Conservation (phyloP, 2,113 vertebrate genomes). For the Crocuta crocuta region DNA sequence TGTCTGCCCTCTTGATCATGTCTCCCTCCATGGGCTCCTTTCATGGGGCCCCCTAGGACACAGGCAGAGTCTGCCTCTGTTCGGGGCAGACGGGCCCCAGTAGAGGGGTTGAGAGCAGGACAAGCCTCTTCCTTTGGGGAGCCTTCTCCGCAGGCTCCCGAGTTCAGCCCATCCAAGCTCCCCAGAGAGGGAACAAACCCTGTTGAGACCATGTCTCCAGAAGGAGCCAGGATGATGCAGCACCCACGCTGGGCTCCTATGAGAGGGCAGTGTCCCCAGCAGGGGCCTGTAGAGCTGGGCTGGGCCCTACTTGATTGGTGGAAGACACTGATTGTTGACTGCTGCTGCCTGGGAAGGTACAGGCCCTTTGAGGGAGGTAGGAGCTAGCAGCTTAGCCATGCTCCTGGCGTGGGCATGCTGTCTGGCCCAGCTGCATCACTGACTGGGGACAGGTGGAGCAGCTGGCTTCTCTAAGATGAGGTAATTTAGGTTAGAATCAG, state of each 20-base stretch:
- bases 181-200: neutral
- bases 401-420: neutral
- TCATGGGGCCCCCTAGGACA: neutral
- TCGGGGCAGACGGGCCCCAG: neutral
- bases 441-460: neutral
- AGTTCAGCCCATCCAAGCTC: neutral
- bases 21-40: neutral
- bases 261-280: neutral
- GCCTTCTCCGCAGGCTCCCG: neutral
- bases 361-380: neutral
- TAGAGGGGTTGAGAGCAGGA: neutral
- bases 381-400: neutral
- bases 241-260: neutral
- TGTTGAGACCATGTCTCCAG: neutral
- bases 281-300: neutral
- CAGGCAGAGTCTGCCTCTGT: neutral
- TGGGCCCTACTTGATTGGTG: neutral
- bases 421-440: neutral
- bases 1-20: neutral
- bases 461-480: neutral
- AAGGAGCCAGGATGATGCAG: neutral
- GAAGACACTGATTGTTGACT: neutral
- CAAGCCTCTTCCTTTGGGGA: neutral
- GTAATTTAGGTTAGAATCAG: conserved; percentile 41
- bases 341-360: neutral